A percentile compares a stretch with the other conserved stretches of the same genome.
phyloP scores from a whole-genome alignment of 2,113 vertebrate genomes.

The Psephotus haematonotus region DNA sequence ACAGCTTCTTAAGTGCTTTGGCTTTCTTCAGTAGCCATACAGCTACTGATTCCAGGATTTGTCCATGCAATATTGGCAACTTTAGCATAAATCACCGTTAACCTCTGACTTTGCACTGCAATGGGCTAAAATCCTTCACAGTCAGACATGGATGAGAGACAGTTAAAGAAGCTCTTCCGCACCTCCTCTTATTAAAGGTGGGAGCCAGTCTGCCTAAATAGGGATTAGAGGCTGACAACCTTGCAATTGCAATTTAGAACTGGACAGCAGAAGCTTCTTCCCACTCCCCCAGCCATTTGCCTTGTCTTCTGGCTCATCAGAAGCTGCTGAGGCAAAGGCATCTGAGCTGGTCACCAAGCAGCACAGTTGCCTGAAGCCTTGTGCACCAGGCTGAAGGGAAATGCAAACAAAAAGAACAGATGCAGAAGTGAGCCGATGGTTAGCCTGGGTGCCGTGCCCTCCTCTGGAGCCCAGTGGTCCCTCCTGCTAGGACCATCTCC shows the following conservation, averaged over 20 bases:
- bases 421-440: rapidly evolving
- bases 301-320: neutral
- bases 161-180: neutral
- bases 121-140: rapidly evolving
- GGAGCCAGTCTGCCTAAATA: neutral
- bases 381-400: neutral
- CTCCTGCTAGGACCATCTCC: neutral
- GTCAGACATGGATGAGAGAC: neutral
- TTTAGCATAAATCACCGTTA: neutral
- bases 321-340: neutral
- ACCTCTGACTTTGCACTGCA: neutral
- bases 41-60: neutral
- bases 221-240: neutral
- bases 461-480: rapidly evolving
- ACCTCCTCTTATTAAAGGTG: neutral
- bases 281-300: neutral
- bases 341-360: rapidly evolving
- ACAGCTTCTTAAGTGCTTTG: neutral
- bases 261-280: neutral
- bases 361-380: neutral
- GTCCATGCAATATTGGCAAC: rapidly evolving
- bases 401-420: neutral
- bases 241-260: neutral
- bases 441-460: neutral
- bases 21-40: rapidly evolving